Conservation (phyloP, 2,113 vertebrate genomes). For the Tretioscincus oriximinensis region DNA sequence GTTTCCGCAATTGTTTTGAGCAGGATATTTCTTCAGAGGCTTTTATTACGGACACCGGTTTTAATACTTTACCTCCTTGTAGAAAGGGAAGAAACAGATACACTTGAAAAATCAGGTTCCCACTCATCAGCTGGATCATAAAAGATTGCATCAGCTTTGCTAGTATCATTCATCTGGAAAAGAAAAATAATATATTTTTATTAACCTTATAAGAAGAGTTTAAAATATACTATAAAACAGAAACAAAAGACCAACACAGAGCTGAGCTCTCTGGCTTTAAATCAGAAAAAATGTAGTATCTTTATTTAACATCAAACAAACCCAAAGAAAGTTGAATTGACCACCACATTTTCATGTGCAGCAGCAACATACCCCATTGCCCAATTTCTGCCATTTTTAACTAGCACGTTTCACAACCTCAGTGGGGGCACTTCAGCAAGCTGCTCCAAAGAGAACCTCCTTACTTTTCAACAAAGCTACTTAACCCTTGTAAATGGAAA, state of each 20-base stretch:
- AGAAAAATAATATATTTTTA: conserved; percentile 30
- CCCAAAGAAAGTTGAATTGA: too few relatives aligned
- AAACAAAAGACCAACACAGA: too few relatives aligned
- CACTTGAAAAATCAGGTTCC: conserved; percentile 88
- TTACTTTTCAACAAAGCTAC: too few relatives aligned
- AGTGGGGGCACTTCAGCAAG: too few relatives aligned
- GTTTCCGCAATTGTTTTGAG: too few relatives aligned
- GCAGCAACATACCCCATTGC: too few relatives aligned
- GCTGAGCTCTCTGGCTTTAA: too few relatives aligned
- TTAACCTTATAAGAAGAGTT: background rate
- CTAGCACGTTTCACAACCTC: too few relatives aligned
- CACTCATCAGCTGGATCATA: conserved; percentile 92
- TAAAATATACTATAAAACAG: background rate
- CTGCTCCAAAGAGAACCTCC: too few relatives aligned
- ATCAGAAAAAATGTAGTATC: background rate
- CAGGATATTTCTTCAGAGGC: background rate
- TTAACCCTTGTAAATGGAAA: too few relatives aligned
- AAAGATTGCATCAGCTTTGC: conserved; percentile 85
- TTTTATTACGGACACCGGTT: background rate
- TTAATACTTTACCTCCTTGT: conserved; percentile 81
- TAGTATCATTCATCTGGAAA: conserved; percentile 75
- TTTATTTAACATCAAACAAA: background rate
- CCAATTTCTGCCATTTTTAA: too few relatives aligned
- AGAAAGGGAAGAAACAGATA: conserved; percentile 79
- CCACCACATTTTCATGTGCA: too few relatives aligned